A percentile compares a stretch with the other conserved stretches of the same genome.
Evolutionary conservation across 2,888 invertebrate species (phyloP).

Genomic region (Luperina nickerlii): DNA sequence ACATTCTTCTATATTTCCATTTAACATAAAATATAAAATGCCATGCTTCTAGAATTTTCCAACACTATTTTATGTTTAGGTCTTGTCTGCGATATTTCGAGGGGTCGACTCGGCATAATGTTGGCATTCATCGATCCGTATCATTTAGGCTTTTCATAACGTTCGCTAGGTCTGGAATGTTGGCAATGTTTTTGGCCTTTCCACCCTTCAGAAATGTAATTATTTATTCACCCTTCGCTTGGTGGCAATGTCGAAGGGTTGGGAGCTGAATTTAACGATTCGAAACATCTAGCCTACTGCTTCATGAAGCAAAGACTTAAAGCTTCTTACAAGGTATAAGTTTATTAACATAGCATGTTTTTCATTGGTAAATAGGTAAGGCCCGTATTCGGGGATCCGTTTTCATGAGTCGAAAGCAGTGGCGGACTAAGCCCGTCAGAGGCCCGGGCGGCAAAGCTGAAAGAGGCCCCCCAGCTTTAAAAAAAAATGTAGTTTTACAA

Average conservation of each 20-base stretch:
- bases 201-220: conserved; percentile 22
- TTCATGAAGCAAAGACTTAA: background rate
- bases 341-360: background rate
- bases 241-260: conserved; percentile 9
- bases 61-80: conserved; percentile 14
- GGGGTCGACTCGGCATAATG: conserved; percentile 3
- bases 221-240: conserved; percentile 24
- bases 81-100: conserved; percentile 1
- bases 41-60: conserved; percentile 25
- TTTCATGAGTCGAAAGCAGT: background rate
- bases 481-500: too few relatives aligned
- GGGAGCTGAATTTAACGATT: background rate
- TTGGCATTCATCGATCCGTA: conserved; percentile 8
- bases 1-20: conserved; percentile 8
- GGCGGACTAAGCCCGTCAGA: too few relatives aligned
- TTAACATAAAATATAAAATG: background rate
- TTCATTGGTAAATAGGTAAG: background rate
- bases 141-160: background rate
- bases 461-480: too few relatives aligned
- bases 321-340: background rate
- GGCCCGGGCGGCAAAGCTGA: too few relatives aligned
- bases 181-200: conserved; percentile 22
- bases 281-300: background rate
- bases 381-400: background rate
- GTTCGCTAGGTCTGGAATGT: background rate